Evolutionary conservation across 2,113 vertebrate species (phyloP).

Genomic region (Cebidichthys violaceus): DNA sequence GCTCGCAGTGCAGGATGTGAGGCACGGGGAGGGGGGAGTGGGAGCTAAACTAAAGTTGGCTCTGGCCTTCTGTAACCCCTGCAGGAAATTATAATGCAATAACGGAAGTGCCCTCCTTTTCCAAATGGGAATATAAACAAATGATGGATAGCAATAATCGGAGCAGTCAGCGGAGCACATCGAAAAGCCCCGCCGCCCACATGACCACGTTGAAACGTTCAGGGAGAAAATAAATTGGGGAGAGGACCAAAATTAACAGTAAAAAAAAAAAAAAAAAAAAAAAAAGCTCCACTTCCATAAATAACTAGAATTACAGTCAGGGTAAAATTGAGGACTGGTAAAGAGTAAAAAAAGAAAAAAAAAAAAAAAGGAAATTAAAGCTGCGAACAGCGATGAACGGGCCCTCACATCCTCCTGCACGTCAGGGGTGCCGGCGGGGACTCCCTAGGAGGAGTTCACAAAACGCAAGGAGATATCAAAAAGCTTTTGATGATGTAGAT

Average conservation of each 20-base stretch:
- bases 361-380: too few relatives aligned
- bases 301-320: slow-evolving; percentile 21
- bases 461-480: too few relatives aligned
- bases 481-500: too few relatives aligned
- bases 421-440: too few relatives aligned
- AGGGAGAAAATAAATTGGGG: slow-evolving; percentile 47
- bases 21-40: too few relatives aligned
- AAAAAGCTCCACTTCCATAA: slow-evolving; percentile 43
- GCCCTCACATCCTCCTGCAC: too few relatives aligned
- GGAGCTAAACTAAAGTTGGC: slow-evolving; percentile 36
- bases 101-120: slow-evolving; percentile 57
- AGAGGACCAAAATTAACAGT: slow-evolving; percentile 25
- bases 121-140: slow-evolving; percentile 79
- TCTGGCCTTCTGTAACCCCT: slow-evolving; percentile 58
- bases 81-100: slow-evolving; percentile 69
- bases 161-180: slow-evolving; percentile 69
- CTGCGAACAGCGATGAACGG: too few relatives aligned
- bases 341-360: not conserved
- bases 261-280: not conserved
- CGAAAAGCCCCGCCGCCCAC: slow-evolving; percentile 56
- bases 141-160: slow-evolving; percentile 82
- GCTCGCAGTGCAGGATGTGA: not conserved
- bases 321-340: not conserved
- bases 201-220: slow-evolving; percentile 56
- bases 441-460: too few relatives aligned